Evolutionary conservation across 2,888 invertebrate species (phyloP).

Genomic region (Leptinotarsa haldemani): DNA sequence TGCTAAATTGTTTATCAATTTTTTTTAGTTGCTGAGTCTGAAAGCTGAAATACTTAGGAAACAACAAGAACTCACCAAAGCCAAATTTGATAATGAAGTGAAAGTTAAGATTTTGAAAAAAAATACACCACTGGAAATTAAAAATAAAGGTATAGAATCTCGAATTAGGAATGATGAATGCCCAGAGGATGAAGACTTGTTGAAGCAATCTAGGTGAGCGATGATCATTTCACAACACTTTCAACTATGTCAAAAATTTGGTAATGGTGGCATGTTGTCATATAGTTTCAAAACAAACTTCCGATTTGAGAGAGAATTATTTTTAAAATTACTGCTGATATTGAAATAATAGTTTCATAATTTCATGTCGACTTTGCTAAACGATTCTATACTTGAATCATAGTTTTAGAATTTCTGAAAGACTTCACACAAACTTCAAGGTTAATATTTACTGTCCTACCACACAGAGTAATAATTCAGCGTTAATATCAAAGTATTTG

Average conservation of each 20-base stretch:
- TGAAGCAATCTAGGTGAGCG: constrained; percentile 66
- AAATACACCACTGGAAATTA: constrained; percentile 56
- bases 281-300: too few species aligned
- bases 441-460: too few species aligned
- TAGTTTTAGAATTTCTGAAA: too few species aligned
- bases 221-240: neutral
- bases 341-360: constrained; percentile 7
- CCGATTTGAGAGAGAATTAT: too few species aligned
- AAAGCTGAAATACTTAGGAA: constrained; percentile 91
- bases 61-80: constrained; percentile 82
- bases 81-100: constrained; percentile 71
- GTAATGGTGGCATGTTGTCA: too few species aligned
- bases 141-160: constrained; percentile 67
- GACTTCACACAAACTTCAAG: too few species aligned
- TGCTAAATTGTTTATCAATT: neutral
- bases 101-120: constrained; percentile 65
- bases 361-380: neutral
- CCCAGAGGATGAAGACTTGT: constrained; percentile 61
- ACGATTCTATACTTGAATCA: too few species aligned
- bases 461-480: too few species aligned
- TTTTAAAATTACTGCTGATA: neutral
- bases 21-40: constrained; percentile 76
- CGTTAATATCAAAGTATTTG: too few species aligned
- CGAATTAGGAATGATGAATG: constrained; percentile 60
- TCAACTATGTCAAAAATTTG: neutral